Percentiles rank a stretch among this genome's conserved stretches.
Conservation (phyloP, 1,140 invertebrate species). For the Globodera rostochiensis region DNA sequence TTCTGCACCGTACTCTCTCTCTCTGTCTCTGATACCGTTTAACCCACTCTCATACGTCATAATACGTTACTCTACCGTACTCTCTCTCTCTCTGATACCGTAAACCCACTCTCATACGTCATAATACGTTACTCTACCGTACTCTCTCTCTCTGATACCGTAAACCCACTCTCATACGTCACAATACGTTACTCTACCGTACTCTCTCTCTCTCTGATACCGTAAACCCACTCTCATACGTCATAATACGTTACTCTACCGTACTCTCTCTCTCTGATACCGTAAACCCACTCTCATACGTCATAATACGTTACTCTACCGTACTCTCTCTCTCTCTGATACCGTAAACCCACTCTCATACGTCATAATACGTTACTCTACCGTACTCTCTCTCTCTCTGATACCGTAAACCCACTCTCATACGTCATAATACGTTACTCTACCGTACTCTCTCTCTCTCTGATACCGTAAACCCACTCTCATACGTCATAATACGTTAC, state of each 20-base stretch:
- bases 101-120: no score
- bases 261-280: conserved; percentile 3
- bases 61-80: background rate
- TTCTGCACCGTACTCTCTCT: background rate
- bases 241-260: background rate
- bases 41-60: no score
- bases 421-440: background rate
- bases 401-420: conserved; percentile 19
- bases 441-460: conserved; percentile 3
- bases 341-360: no score
- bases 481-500: background rate
- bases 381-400: background rate
- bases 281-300: no score
- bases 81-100: conserved; percentile 1
- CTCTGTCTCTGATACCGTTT: background rate
- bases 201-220: background rate
- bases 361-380: background rate
- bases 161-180: no score
- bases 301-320: background rate
- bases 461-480: conserved; percentile 16
- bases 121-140: background rate
- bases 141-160: conserved; percentile 4
- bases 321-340: background rate
- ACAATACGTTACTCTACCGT: background rate
- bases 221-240: no score